phyloP scores from a whole-genome alignment of 2,888 invertebrate species.

The Heteropelma amictum region DNA sequence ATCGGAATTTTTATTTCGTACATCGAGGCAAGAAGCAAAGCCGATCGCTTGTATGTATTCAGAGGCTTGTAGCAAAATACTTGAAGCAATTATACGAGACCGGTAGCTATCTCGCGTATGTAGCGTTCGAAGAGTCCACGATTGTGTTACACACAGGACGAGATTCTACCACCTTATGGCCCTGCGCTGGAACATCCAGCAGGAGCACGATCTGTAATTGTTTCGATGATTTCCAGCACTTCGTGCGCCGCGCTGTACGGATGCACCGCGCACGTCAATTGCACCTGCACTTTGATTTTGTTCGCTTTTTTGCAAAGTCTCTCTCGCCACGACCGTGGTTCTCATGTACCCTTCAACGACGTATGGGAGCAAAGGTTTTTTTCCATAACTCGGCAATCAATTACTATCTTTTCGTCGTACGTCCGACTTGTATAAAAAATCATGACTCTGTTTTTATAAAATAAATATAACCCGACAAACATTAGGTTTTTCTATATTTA shows the following conservation, averaged over 20 bases:
- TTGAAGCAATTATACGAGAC: conserved; percentile 66
- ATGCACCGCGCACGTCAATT: conserved; percentile 63
- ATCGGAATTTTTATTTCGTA: no score
- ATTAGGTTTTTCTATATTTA: no score
- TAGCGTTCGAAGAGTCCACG: conserved; percentile 28
- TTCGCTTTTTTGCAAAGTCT: conserved; percentile 68
- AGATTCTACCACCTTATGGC: conserved; percentile 26
- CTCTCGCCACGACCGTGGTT: conserved; percentile 34
- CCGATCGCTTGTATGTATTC: neutral
- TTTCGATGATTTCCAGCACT: conserved; percentile 68
- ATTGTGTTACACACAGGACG: conserved; percentile 39
- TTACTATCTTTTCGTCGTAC: no score
- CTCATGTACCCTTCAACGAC: conserved; percentile 32
- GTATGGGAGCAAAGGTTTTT: conserved; percentile 8
- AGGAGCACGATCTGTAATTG: conserved; percentile 66
- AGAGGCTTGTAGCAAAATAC: conserved; percentile 12
- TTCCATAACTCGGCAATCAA: conserved; percentile 68
- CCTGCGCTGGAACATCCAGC: conserved; percentile 36
- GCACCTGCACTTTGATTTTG: conserved; percentile 72
- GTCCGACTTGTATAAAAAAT: no score
- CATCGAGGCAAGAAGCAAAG: neutral
- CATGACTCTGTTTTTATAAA: no score
- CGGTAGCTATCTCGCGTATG: conserved; percentile 63
- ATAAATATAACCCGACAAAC: no score
- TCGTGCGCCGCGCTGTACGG: conserved; percentile 28